Evolutionary conservation across 2,888 invertebrate species (phyloP).

Genomic region (Drosophila planitibia): DNA sequence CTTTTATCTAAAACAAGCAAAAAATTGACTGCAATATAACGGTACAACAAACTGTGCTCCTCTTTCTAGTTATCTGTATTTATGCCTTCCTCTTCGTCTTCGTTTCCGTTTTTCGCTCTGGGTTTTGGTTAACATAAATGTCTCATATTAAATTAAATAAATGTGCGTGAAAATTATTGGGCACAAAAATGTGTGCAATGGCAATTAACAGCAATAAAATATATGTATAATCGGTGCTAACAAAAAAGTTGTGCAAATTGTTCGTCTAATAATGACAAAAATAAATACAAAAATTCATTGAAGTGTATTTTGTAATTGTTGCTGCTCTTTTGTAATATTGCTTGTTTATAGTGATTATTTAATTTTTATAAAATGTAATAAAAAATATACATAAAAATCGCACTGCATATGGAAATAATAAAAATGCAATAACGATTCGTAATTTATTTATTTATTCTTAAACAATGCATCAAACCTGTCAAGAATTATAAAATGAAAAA

Average conservation of each 20-base stretch:
- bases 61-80: slow-evolving; percentile 48
- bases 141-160: slow-evolving; percentile 16
- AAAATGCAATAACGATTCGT: slow-evolving; percentile 13
- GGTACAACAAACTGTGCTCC: slow-evolving; percentile 37
- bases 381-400: slow-evolving; percentile 2
- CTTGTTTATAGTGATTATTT: slow-evolving; percentile 14
- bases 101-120: neutral
- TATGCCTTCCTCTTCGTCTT: slow-evolving; percentile 14
- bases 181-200: slow-evolving; percentile 30
- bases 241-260: slow-evolving; percentile 50
- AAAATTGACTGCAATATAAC: slow-evolving; percentile 52
- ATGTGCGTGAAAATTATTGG: slow-evolving; percentile 27
- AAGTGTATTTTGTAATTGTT: slow-evolving; percentile 20
- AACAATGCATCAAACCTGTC: neutral
- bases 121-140: slow-evolving; percentile 25
- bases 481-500: slow-evolving; percentile 31
- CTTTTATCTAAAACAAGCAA: slow-evolving; percentile 33
- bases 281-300: slow-evolving; percentile 38
- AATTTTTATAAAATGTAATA: neutral
- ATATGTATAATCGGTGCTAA: slow-evolving; percentile 40
- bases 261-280: slow-evolving; percentile 29
- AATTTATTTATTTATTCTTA: slow-evolving; percentile 22
- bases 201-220: slow-evolving; percentile 52
- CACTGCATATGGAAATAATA: neutral
- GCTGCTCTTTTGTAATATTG: slow-evolving; percentile 31